Conservation (phyloP, 2,888 invertebrate species). For the Pelosia muscerda region DNA sequence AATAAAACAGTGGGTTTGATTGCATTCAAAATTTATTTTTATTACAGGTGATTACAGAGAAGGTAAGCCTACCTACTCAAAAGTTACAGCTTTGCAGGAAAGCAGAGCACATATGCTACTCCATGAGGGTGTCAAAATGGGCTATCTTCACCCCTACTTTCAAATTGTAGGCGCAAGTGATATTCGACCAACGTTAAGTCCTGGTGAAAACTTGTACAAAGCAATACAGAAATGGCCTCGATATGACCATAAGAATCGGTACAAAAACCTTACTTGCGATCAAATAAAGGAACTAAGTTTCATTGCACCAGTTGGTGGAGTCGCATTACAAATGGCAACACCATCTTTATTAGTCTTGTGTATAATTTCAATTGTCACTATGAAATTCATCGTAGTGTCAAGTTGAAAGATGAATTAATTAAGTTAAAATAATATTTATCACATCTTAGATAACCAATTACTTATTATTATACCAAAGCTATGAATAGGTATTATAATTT, state of each 20-base stretch:
- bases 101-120: background rate
- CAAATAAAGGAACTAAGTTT: slow-evolving; percentile 2
- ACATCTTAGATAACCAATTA: background rate
- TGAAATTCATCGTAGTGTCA: background rate
- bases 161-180: background rate
- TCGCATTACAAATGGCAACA: background rate
- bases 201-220: slow-evolving; percentile 1
- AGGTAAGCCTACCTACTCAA: background rate
- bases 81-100: background rate
- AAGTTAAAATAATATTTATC: background rate
- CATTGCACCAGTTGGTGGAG: background rate
- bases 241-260: slow-evolving; percentile 1
- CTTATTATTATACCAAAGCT: background rate
- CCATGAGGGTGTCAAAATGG: slow-evolving; percentile 1
- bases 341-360: background rate
- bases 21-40: too few species aligned
- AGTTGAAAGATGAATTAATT: background rate
- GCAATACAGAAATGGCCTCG: background rate
- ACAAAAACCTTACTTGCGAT: background rate
- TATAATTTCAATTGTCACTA: background rate
- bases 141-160: slow-evolving; percentile 3
- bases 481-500: background rate
- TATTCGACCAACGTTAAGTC: background rate
- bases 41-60: slow-evolving; percentile 6
- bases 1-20: too few species aligned